Evolutionary conservation across 2,888 invertebrate genomes (phyloP), one percentile per base, ranked within the genome.

Genomic region (Galeopsomyia nigrocyanea): DNA sequence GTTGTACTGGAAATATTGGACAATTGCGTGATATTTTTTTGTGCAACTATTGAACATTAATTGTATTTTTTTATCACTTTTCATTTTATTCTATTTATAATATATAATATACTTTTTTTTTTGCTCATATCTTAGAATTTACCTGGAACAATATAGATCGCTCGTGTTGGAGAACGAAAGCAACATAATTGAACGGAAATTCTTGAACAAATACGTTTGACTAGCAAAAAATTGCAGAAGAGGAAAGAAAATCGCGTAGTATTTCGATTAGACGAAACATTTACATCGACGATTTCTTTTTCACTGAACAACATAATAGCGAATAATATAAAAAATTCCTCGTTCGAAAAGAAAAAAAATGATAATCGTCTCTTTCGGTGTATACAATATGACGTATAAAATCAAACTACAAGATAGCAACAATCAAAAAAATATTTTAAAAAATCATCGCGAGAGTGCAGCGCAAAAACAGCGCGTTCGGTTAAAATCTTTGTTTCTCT

Each of bases 1-100:
- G 69, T 72, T 72, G 75, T 75, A 75, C 71, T 75, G 75, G 49
- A 71, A 26, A 66, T 75, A 69, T 69, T 75, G 66, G 71, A 75
- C 71, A 71, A 68, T 69, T 65, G 56, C 39, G 57, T 66, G 50
- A 72, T 66, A 63, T 57, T 39, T 69, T 57, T 39, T 69, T 71
- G 62, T 72, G 75, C 71, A 75, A 69, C 58, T 71, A 21, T 60
- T 71, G n/a, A 74, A 74, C 65, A 65, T 73, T 62, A 58, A 61
- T 39, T 39, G 19, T 17, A 55, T 55, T 60, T 65, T 69, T 60
- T 55, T 56, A 26, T 71, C 31, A 31, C 65, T 67, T 49, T 66
- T 70, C 39, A 22, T 58, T 26, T 50, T 61, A 69, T 5, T 51
- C 55, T 22, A 46, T 71, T 46, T 66, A 63, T 22, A 47, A 26